Conservation (phyloP, 2,888 invertebrate genomes). For the Temnothorax unifasciatus region DNA sequence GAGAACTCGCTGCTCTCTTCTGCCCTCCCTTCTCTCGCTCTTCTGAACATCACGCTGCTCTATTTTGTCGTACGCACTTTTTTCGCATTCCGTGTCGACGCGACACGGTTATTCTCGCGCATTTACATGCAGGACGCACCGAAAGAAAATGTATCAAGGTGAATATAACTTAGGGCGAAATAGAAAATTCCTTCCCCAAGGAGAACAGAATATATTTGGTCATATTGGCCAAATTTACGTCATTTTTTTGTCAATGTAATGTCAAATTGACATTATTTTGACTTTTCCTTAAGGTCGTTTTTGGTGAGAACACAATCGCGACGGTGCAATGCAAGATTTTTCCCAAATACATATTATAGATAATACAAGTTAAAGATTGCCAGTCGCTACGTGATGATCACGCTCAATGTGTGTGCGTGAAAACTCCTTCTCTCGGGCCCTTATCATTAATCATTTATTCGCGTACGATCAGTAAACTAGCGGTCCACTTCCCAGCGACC, state of each 20-base stretch:
- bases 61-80: conserved; percentile 41
- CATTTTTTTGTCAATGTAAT: no score
- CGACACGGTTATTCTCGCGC: conserved; percentile 32
- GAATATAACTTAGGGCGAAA: neutral
- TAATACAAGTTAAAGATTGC: neutral
- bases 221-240: no score
- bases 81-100: conserved; percentile 35
- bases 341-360: conserved; percentile 15
- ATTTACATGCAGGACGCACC: neutral
- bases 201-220: no score
- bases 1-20: conserved; percentile 13
- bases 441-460: conserved; percentile 43
- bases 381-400: neutral
- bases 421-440: neutral
- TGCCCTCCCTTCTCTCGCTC: neutral
- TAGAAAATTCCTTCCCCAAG: neutral
- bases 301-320: no score
- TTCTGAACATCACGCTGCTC: conserved; percentile 11
- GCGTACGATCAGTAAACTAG: conserved; percentile 27
- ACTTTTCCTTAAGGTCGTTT: no score
- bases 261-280: no score
- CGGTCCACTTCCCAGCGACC: conserved; percentile 34
- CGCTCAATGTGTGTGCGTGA: neutral
- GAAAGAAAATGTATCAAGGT: neutral
- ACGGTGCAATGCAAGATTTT: neutral